Evolutionary conservation across 2,888 invertebrate genomes (phyloP), one percentile per base, ranked within the genome.

Genomic region (Antitype chi): DNA sequence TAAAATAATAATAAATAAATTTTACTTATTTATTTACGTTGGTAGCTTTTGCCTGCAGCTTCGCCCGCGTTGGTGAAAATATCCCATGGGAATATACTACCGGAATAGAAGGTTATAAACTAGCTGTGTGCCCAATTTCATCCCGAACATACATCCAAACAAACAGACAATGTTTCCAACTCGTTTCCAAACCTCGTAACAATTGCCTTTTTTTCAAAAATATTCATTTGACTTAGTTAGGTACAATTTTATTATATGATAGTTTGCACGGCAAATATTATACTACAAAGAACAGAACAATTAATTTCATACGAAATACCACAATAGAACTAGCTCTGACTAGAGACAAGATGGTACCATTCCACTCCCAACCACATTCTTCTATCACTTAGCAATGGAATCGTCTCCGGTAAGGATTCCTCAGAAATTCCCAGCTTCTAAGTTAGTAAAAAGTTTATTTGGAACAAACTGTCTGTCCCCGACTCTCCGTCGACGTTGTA

Each of bases 401-500:
- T 70, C 70, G 76, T 82, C 70, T 62, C 32, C 52, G 69, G 66
- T 23, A 60, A 63, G 67, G 55, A 73, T 78, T 82, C 78, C 70
- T 80, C 70, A 73, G 69, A 87, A 87, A 79, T 87, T 78, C 73
- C 57, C 73, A 71, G 75, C 69, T 77, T 70, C 49, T 32, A 64
- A 78, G 76, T 81, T 86, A 25, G 72, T 80, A 75, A 87, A 80
- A 84, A 80, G 74, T 84, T 87, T 81, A 80, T 78, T 80, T 71
- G 60, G 73, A 82, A 80, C 80, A 80, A 87, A 81, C 75, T 88
- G 76, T 67, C 59, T 81, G 38, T 43, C 76, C 74, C 62, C 74
- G 66, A 57, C 66, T 43, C 76, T 80, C 64, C 74, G 69, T 60
- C 63, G 55, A 52, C 67, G 83, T 70, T 70, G 74, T 79, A 75